Evolutionary conservation across 2,113 vertebrate species (phyloP).

Genomic region (Caloenas nicobarica): DNA sequence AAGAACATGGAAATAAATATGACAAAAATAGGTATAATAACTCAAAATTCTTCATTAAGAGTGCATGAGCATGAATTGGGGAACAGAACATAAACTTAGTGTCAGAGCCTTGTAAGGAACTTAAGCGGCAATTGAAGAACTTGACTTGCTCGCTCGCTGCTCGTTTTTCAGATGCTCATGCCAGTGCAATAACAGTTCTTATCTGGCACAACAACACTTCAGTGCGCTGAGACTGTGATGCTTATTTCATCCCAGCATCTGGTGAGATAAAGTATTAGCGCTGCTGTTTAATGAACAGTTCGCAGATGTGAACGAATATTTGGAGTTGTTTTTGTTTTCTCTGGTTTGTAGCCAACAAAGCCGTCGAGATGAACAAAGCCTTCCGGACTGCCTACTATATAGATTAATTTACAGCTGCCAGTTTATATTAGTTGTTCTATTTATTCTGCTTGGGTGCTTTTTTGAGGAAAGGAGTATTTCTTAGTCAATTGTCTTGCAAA

Average conservation of each 20-base stretch:
- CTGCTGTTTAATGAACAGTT: slow-evolving; percentile 35
- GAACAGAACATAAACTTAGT: background rate
- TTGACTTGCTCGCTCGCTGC: background rate
- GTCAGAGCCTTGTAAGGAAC: background rate
- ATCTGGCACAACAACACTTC: background rate
- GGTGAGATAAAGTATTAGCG: slow-evolving; percentile 21
- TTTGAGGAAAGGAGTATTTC: slow-evolving; percentile 42
- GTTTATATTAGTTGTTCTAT: slow-evolving; percentile 54
- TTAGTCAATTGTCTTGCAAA: slow-evolving; percentile 32
- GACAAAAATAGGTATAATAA: background rate
- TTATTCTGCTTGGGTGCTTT: slow-evolving; percentile 58
- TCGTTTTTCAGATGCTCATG: background rate
- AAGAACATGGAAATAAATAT: background rate
- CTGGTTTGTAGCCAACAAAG: slow-evolving; percentile 4
- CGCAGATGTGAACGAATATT: slow-evolving; percentile 26
- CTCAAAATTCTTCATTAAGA: background rate
- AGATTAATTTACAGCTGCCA: slow-evolving; percentile 57
- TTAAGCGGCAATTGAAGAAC: background rate
- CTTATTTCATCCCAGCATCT: slow-evolving; percentile 4
- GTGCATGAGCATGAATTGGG: background rate
- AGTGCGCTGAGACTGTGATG: background rate
- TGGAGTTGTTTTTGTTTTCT: slow-evolving; percentile 35
- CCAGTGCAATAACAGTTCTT: background rate
- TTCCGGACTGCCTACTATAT: background rate
- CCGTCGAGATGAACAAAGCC: slow-evolving; percentile 19